phyloP scores from a whole-genome alignment of 2,888 invertebrate genomes.

The Amiota mariae region DNA sequence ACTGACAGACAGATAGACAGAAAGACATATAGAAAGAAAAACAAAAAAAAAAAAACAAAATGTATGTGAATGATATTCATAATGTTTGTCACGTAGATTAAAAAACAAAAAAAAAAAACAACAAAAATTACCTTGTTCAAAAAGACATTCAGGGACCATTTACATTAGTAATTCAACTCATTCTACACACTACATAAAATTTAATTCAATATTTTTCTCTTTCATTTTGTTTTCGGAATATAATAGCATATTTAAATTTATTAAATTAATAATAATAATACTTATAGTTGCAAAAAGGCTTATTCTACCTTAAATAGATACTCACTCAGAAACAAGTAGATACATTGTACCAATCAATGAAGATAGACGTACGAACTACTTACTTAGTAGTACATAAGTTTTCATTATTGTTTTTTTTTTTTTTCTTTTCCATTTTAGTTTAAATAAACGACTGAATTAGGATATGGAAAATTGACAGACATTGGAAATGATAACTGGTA shows the following conservation, averaged over 20 bases:
- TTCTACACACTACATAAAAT: neutral
- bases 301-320: neutral
- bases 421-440: no score
- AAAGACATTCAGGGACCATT: conserved; percentile 13
- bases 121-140: conserved; percentile 20
- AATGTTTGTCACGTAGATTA: conserved; percentile 22
- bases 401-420: no score
- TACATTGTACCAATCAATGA: no score
- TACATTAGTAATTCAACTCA: conserved; percentile 11
- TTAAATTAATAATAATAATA: conserved; percentile 4
- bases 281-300: neutral
- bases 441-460: no score
- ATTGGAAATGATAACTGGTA: no score
- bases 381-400: no score
- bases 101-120: no score
- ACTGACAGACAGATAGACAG: neutral
- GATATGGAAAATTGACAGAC: no score
- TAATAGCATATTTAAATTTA: neutral
- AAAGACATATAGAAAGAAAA: neutral
- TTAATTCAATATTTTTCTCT: no score
- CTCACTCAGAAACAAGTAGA: neutral
- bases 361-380: no score
- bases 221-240: neutral
- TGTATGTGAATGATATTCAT: neutral
- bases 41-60: neutral